Conservation (phyloP, 2,888 invertebrate species). For the Hyposoter dolosus region DNA sequence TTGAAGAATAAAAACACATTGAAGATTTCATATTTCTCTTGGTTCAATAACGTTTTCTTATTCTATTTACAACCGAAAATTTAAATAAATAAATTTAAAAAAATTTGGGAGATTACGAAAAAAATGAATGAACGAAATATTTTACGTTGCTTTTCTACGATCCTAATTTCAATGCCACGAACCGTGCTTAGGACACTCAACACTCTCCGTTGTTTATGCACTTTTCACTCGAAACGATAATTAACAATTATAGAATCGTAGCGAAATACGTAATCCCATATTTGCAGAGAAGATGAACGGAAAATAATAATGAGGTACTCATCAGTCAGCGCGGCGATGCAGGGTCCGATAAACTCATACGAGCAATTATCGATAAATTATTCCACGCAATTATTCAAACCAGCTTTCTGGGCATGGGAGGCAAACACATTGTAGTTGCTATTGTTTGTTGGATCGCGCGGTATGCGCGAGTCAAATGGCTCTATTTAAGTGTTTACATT, state of each 20-base stretch:
- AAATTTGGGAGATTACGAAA: not conserved
- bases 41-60: too few relatives aligned
- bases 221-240: not conserved
- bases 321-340: constrained; percentile 30
- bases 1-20: too few relatives aligned
- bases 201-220: not conserved
- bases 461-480: constrained; percentile 62
- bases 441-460: constrained; percentile 59
- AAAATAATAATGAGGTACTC: constrained; percentile 13
- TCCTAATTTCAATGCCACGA: not conserved
- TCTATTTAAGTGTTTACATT: constrained; percentile 62
- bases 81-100: not conserved
- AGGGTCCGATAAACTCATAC: constrained; percentile 49
- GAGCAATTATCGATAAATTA: constrained; percentile 66
- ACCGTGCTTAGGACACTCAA: not conserved
- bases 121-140: not conserved
- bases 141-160: not conserved
- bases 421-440: constrained; percentile 34
- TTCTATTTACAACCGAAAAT: too few relatives aligned
- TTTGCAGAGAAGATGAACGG: constrained; percentile 20
- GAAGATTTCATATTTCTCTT: too few relatives aligned
- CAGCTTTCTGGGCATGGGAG: constrained; percentile 53
- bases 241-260: constrained; percentile 5
- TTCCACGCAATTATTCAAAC: constrained; percentile 61
- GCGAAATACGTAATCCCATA: constrained; percentile 1